phyloP scores from a whole-genome alignment of 53 echinoderm and acorn worm species.

The Antedon mediterranea region DNA sequence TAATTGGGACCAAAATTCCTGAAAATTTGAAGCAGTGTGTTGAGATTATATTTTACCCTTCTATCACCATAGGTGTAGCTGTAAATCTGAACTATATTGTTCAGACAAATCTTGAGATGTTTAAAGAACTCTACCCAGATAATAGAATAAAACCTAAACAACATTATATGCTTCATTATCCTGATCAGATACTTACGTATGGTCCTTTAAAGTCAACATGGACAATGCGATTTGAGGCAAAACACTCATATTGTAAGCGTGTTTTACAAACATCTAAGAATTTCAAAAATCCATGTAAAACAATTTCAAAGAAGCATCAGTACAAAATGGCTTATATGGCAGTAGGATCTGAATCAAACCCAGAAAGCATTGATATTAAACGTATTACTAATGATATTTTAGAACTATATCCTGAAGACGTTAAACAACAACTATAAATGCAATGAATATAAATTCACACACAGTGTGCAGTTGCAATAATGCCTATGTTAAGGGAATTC shows the following conservation, averaged over 20 bases:
- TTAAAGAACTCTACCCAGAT: conserved; percentile 11
- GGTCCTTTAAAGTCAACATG: conserved; percentile 15
- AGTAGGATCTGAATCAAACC: not conserved
- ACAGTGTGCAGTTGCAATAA: not conserved
- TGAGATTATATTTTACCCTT: conserved; percentile 7
- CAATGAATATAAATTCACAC: not conserved
- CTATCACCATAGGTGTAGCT: not conserved
- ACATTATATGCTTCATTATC: conserved; percentile 18
- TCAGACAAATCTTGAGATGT: conserved; percentile 6
- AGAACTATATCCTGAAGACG: not conserved
- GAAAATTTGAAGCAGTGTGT: conserved; percentile 14
- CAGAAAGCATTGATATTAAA: not conserved
- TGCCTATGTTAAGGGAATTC: conserved; percentile 10
- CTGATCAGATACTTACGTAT: conserved; percentile 16
- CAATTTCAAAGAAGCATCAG: conserved; percentile 1
- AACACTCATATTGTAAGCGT: conserved; percentile 7
- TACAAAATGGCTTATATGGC: conserved; percentile 5
- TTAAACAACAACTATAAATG: not conserved
- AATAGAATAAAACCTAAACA: conserved; percentile 19
- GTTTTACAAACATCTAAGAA: conserved; percentile 7
- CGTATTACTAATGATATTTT: not conserved
- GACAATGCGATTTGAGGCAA: conserved; percentile 21
- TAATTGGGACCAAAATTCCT: conserved; percentile 1
- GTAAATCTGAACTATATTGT: conserved; percentile 6
- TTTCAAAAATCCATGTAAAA: conserved; percentile 19